phyloP scores from a whole-genome alignment of 2,797 vertebrate species.

The Microctenopoma steveboyesi region DNA sequence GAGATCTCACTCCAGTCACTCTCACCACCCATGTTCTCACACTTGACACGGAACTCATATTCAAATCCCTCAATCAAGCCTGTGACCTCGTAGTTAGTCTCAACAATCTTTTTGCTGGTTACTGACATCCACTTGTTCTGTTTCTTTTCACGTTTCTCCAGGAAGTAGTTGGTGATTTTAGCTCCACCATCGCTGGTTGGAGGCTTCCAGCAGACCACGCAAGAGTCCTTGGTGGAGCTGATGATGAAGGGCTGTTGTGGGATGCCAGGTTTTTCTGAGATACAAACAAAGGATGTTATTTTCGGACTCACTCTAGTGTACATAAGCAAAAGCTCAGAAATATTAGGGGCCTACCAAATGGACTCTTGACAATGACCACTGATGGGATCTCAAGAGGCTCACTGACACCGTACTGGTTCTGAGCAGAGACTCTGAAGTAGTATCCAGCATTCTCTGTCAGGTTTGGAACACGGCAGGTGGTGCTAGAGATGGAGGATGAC shows the following conservation, averaged over 20 bases:
- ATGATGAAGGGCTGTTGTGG: constrained; percentile 90
- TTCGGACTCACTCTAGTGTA: background rate
- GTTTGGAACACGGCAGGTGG: constrained; percentile 93
- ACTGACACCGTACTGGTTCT: constrained; percentile 96
- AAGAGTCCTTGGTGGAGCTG: constrained; percentile 92
- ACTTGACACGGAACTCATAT: constrained; percentile 99
- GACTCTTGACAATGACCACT: constrained; percentile 93
- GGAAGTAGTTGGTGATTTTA: constrained; percentile 94
- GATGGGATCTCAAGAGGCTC: constrained; percentile 93
- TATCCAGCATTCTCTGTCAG: constrained; percentile 94
- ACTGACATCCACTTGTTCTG: constrained; percentile 99
- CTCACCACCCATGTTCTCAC: constrained; percentile 97
- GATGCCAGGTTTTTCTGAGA: constrained; percentile 92
- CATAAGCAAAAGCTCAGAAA: background rate
- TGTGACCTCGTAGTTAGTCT: constrained; percentile 89
- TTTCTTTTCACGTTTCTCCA: constrained; percentile 98
- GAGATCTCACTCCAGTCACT: constrained; percentile 98
- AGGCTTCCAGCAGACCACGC: constrained; percentile 95
- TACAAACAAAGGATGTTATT: constrained; percentile 32
- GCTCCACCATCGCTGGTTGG: constrained; percentile 95
- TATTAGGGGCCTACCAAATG: constrained; percentile 87
- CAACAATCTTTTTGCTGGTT: constrained; percentile 89
- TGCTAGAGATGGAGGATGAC: constrained; percentile 93
- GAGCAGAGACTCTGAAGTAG: constrained; percentile 98
- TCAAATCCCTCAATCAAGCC: constrained; percentile 96